phyloP scores from a whole-genome alignment of 2,888 invertebrate genomes.

The Microchrysa polita region DNA sequence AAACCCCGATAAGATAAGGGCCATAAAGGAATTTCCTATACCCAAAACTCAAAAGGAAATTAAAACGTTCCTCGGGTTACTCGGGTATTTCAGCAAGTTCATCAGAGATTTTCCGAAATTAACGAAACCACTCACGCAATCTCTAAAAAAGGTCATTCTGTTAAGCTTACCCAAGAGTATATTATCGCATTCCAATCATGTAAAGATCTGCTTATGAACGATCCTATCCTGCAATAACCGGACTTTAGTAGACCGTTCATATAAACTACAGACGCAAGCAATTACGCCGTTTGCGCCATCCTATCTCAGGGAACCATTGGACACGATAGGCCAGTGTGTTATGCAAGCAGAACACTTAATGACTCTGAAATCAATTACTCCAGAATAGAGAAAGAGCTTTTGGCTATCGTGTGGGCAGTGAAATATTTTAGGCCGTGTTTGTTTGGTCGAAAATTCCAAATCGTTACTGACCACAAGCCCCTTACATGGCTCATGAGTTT shows the following conservation, averaged over 20 bases:
- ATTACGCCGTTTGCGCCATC: slow-evolving; percentile 53
- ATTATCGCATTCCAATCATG: slow-evolving; percentile 44
- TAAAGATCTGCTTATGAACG: slow-evolving; percentile 48
- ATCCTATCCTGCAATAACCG: slow-evolving; percentile 58
- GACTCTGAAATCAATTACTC: slow-evolving; percentile 53
- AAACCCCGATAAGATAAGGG: slow-evolving; percentile 50
- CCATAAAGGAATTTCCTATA: no score
- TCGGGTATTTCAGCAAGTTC: slow-evolving; percentile 52
- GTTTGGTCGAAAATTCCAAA: slow-evolving; percentile 57
- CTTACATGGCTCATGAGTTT: slow-evolving; percentile 60
- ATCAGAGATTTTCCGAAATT: slow-evolving; percentile 48
- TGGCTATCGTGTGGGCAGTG: slow-evolving; percentile 56
- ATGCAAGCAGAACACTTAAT: slow-evolving; percentile 53
- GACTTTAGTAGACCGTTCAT: slow-evolving; percentile 56
- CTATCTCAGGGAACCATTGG: slow-evolving; percentile 53
- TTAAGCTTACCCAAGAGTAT: slow-evolving; percentile 28
- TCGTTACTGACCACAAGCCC: slow-evolving; percentile 61
- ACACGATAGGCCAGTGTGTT: slow-evolving; percentile 52
- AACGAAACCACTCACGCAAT: slow-evolving; percentile 49
- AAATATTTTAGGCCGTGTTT: slow-evolving; percentile 59
- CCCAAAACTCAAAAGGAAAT: slow-evolving; percentile 50
- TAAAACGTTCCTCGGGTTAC: slow-evolving; percentile 48
- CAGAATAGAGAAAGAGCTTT: slow-evolving; percentile 57
- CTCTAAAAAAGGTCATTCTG: slow-evolving; percentile 42
- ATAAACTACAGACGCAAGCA: slow-evolving; percentile 56